Conservation (phyloP, 2,797 vertebrate genomes). For the Bovichtus variegatus region DNA sequence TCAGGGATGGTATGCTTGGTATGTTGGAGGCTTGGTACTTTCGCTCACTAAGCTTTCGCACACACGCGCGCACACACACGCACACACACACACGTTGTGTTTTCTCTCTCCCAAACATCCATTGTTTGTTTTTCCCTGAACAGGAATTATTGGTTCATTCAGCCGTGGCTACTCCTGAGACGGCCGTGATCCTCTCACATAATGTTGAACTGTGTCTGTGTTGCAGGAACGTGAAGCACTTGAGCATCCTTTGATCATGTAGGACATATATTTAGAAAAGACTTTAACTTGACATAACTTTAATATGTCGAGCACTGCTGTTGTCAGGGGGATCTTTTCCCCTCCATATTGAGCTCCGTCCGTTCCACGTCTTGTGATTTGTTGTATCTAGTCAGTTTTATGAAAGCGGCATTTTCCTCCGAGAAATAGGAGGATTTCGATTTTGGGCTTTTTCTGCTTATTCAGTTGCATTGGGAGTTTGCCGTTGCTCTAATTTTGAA, state of each 20-base stretch:
- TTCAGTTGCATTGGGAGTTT: slow-evolving; percentile 12
- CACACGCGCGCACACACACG: background rate
- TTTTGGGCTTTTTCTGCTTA: background rate
- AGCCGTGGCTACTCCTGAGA: slow-evolving; percentile 13
- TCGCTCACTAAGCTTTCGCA: slow-evolving; percentile 43
- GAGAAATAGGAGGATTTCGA: background rate
- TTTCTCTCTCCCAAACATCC: background rate
- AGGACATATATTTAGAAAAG: background rate
- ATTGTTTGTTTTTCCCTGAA: slow-evolving; percentile 32
- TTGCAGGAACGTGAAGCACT: background rate
- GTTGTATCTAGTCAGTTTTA: background rate
- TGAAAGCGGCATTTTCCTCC: background rate
- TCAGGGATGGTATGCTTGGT: slow-evolving; percentile 64
- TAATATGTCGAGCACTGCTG: background rate
- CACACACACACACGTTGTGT: background rate
- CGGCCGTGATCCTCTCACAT: background rate
- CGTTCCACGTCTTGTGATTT: slow-evolving; percentile 1
- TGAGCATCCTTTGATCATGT: background rate
- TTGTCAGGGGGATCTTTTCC: background rate
- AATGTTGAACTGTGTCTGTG: background rate
- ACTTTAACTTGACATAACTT: slow-evolving; percentile 1
- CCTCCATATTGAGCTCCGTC: background rate
- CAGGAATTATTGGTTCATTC: slow-evolving; percentile 17
- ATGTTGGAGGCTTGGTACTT: slow-evolving; percentile 58
- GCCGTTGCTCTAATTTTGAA: slow-evolving; percentile 13